Evolutionary conservation across 2,888 invertebrate genomes (phyloP), one percentile per base, ranked within the genome.

Genomic region (Monopis laevigella): DNA sequence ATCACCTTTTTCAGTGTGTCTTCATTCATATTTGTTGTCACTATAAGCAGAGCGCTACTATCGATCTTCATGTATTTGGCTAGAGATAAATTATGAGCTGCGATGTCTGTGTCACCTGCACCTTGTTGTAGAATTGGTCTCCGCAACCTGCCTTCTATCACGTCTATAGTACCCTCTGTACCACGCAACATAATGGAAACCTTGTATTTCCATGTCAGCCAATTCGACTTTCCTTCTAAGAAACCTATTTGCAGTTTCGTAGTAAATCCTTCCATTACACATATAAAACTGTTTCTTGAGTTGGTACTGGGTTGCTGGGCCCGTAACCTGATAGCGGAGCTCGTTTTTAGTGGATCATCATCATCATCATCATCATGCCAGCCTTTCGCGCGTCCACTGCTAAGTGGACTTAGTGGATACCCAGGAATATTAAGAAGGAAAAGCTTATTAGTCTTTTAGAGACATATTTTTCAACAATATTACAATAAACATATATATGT

Each of bases 1-100:
- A 46, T 46, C 10, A 46, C 43, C 27, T 46, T 46, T 14, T 26
- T 19, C 6, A 46, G 34, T 11, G 34, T 40, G 8, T 44, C 19
- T 6, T 46, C 44, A 1, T 35, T 34, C 38, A 46, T 44, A 36
- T 46, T 42, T 8, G 34, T 29, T 3, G 44, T 46, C 1, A 46
- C 3, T 4, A 46, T n/a, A 5, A 43, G 29, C 16, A 46, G 45
- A 44, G 42, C 30, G 42, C 48, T 29, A 12, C 29, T 29, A n/a
- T 29, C 29, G 24, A n/a, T n/a, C n/a, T 29, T 29, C 11, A 29
- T 29, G 11, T 7, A 29, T 29, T 29, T 29, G 4, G 29, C 29
- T 6, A 29, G 5, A 12, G 29, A 8, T 11, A 12, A 29, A 12
- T 29, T 12, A 29, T 29, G n/a, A 7, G 29, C 29, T 29, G 29